Conservation (phyloP, 1,140 invertebrate genomes). For the Drosophila tsacasi region DNA sequence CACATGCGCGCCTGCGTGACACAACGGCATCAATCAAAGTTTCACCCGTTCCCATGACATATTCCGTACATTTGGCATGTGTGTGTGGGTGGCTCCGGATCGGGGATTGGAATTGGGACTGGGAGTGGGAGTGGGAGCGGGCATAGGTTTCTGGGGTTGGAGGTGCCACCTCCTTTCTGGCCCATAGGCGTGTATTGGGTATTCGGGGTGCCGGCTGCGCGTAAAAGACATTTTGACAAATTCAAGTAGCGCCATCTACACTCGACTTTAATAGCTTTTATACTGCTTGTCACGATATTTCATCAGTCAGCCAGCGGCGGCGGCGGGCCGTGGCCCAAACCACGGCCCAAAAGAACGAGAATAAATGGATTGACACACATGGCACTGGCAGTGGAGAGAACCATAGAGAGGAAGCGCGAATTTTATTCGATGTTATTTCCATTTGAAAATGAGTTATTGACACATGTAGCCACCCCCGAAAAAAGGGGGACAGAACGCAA, state of each 20-base stretch:
- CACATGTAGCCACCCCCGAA: slow-evolving; percentile 70
- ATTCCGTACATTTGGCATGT: slow-evolving; percentile 16
- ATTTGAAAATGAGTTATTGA: slow-evolving; percentile 83
- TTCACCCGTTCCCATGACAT: slow-evolving; percentile 74
- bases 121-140: slow-evolving; percentile 4
- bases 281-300: slow-evolving; percentile 84
- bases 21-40: slow-evolving; percentile 85
- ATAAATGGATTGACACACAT: slow-evolving; percentile 66
- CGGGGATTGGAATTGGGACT: neutral
- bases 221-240: slow-evolving; percentile 85
- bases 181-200: slow-evolving; percentile 44
- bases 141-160: slow-evolving; percentile 18
- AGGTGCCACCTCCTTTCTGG: slow-evolving; percentile 11
- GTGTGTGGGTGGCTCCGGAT: slow-evolving; percentile 20
- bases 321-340: slow-evolving; percentile 21
- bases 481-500: slow-evolving; percentile 24
- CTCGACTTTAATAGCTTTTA: slow-evolving; percentile 83
- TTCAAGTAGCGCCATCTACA: slow-evolving; percentile 84
- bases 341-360: slow-evolving; percentile 30
- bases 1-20: slow-evolving; percentile 85
- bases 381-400: slow-evolving; percentile 40
- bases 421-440: slow-evolving; percentile 83
- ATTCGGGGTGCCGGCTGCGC: slow-evolving; percentile 57
- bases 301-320: slow-evolving; percentile 70
- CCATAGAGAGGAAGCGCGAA: slow-evolving; percentile 60